Percentiles rank a stretch among this genome's conserved stretches.
phyloP scores from a whole-genome alignment of 2,113 vertebrate genomes.

The Thunnus thynnus region DNA sequence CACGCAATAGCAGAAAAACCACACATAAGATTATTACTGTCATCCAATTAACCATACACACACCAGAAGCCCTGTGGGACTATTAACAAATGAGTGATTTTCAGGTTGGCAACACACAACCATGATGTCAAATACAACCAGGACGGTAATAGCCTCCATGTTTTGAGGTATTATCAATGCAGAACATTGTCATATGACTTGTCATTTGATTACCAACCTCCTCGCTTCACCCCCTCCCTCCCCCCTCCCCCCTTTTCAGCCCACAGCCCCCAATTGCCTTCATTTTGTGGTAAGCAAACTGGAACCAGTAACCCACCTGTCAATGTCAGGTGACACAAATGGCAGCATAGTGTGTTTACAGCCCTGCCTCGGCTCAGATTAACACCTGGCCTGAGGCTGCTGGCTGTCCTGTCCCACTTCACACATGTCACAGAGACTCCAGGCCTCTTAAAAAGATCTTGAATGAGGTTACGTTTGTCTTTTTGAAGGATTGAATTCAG shows the following conservation, averaged over 20 bases:
- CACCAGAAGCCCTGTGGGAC: too few species aligned
- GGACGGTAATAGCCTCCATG: not conserved
- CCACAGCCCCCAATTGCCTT: constrained; percentile 31
- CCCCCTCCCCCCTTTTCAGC: not conserved
- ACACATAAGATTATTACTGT: not conserved
- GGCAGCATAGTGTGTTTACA: constrained; percentile 46
- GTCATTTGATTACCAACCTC: constrained; percentile 20
- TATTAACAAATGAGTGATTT: not conserved
- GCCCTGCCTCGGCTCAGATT: constrained; percentile 28
- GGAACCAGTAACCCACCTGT: constrained; percentile 70
- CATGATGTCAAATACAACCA: not conserved
- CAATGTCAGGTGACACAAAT: constrained; percentile 71
- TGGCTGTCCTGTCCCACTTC: constrained; percentile 25
- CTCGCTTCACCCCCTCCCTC: not conserved
- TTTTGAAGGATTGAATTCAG: not conserved
- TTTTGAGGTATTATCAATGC: constrained; percentile 5
- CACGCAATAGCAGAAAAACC: not conserved
- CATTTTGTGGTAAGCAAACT: constrained; percentile 28
- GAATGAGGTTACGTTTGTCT: not conserved
- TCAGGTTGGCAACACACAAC: not conserved
- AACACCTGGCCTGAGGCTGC: constrained; percentile 53
- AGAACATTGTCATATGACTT: constrained; percentile 32
- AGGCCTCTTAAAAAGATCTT: constrained; percentile 9
- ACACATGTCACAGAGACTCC: constrained; percentile 48
- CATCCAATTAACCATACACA: not conserved